Evolutionary conservation across 2,797 vertebrate genomes (phyloP).

Genomic region (Sternarchorhynchus goeldii): DNA sequence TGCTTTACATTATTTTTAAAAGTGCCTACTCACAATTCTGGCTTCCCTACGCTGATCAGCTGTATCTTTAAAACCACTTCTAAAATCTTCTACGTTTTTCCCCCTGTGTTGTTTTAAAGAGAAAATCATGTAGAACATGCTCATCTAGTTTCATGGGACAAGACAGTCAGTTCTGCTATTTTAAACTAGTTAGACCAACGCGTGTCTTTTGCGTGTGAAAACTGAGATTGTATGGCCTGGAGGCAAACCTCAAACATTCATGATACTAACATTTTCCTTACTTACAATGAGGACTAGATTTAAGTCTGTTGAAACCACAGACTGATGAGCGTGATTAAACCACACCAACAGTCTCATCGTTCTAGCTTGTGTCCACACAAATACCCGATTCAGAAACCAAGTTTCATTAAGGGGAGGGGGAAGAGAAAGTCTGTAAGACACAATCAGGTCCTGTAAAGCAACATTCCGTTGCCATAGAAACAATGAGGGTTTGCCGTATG

Average conservation of each 20-base stretch:
- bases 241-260: too few species aligned
- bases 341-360: background rate
- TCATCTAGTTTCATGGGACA: constrained; percentile 65
- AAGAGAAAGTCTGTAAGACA: background rate
- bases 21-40: background rate
- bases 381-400: background rate
- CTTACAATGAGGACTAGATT: background rate
- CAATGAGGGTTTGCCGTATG: constrained; percentile 8
- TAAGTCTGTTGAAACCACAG: too few species aligned
- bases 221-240: too few species aligned
- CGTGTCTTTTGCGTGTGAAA: constrained; percentile 20
- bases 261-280: background rate
- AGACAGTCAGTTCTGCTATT: constrained; percentile 10
- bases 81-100: constrained; percentile 45
- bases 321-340: background rate
- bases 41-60: constrained; percentile 46
- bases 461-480: constrained; percentile 40
- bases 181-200: constrained; percentile 55
- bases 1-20: background rate
- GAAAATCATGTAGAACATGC: constrained; percentile 70
- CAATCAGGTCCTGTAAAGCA: constrained; percentile 32
- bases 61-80: constrained; percentile 67
- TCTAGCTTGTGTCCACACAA: background rate
- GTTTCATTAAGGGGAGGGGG: background rate
- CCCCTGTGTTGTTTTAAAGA: constrained; percentile 36